Conservation (phyloP, 2,888 invertebrate genomes). For the Netelia inedita region DNA sequence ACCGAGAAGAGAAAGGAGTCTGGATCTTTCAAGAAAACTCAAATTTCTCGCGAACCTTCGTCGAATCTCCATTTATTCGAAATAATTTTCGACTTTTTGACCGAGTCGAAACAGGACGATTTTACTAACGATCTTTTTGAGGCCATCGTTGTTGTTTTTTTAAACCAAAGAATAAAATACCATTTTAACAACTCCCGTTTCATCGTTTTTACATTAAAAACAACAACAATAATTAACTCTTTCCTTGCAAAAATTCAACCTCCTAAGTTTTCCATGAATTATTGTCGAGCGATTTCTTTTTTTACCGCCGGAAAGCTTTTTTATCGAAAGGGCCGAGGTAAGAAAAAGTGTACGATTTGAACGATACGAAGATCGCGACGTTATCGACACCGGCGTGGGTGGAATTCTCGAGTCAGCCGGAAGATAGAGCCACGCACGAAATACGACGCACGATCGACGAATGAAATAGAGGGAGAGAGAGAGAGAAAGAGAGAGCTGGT, state of each 20-base stretch:
- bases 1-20: not conserved
- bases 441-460: constrained; percentile 59
- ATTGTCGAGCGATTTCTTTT: no score
- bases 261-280: no score
- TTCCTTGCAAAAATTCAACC: not conserved
- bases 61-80: not conserved
- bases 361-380: constrained; percentile 66
- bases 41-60: not conserved
- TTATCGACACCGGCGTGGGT: constrained; percentile 78
- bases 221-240: not conserved
- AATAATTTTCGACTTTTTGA: not conserved
- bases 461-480: constrained; percentile 5
- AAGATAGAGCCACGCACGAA: constrained; percentile 80
- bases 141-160: no score
- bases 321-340: not conserved
- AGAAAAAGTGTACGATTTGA: constrained; percentile 24
- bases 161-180: no score
- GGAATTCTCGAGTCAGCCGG: constrained; percentile 74
- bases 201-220: no score
- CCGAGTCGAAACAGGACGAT: no score
- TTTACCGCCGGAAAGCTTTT: no score
- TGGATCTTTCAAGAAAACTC: not conserved
- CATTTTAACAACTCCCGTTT: no score
- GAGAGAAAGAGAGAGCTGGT: not conserved
- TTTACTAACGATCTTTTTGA: no score